phyloP scores from a whole-genome alignment of 2,888 invertebrate genomes.

The Gymnocheta viridis region DNA sequence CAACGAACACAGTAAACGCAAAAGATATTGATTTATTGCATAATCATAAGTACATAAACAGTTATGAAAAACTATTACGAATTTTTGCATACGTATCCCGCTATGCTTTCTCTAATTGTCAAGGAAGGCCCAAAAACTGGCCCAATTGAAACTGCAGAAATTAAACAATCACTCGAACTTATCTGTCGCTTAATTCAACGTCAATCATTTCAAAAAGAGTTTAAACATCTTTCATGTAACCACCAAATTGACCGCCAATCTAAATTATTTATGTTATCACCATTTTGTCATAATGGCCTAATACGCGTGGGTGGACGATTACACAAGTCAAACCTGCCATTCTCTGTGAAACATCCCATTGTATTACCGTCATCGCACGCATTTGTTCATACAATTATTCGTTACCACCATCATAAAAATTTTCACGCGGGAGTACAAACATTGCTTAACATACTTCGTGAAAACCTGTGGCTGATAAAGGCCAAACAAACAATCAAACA shows the following conservation, averaged over 20 bases:
- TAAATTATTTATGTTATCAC: neutral
- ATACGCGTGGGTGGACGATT: constrained; percentile 26
- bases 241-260: constrained; percentile 8
- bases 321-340: constrained; percentile 9
- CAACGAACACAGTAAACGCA: no score
- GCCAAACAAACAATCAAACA: constrained; percentile 11
- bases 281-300: constrained; percentile 5
- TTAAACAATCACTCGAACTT: neutral
- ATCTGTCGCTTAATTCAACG: constrained; percentile 28
- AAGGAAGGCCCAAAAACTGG: neutral
- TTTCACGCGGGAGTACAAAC: constrained; percentile 31
- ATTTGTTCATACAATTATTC: no score
- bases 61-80: constrained; percentile 34
- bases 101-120: neutral
- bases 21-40: no score
- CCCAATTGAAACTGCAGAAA: neutral
- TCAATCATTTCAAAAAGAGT: no score
- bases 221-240: neutral
- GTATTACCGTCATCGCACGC: constrained; percentile 21
- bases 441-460: constrained; percentile 5
- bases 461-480: constrained; percentile 18
- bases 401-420: constrained; percentile 5
- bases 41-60: constrained; percentile 25
- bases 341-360: constrained; percentile 14
- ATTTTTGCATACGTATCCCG: constrained; percentile 36